Evolutionary conservation across 2,113 vertebrate species (phyloP).

Genomic region (Prunella himalayana): DNA sequence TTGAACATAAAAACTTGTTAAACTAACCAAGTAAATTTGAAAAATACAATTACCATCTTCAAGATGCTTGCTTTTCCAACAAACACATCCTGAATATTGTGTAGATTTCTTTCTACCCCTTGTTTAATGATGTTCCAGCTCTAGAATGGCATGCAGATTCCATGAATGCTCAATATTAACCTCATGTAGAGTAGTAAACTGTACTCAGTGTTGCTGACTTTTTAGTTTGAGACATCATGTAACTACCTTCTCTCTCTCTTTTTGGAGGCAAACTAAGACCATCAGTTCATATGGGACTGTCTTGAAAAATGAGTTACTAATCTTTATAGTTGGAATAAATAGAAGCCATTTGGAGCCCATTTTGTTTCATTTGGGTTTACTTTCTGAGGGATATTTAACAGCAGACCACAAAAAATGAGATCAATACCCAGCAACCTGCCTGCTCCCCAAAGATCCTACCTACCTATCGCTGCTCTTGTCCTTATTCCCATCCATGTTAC

Average conservation of each 20-base stretch:
- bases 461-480: not conserved
- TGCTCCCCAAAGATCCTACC: not conserved
- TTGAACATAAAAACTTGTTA: not conserved
- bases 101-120: not conserved
- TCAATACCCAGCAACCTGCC: not conserved
- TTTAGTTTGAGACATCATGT: not conserved
- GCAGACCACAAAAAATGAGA: not conserved
- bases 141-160: not conserved
- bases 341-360: not conserved
- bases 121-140: not conserved
- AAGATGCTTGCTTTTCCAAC: not conserved
- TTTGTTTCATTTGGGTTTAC: not conserved
- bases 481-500: not conserved
- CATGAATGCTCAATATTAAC: not conserved
- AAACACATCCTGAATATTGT: not conserved
- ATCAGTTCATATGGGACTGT: not conserved
- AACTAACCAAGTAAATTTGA: not conserved
- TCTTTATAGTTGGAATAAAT: not conserved
- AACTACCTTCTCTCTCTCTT: not conserved
- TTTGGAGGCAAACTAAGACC: not conserved
- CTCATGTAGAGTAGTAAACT: not conserved
- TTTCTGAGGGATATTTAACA: not conserved
- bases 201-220: not conserved
- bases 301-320: not conserved
- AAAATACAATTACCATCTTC: not conserved